These are phyloP conservation scores for Gasterosteus nipponicus DNA, from an alignment of 2,113 vertebrate species.

Conservation along the genomic window DNA sequence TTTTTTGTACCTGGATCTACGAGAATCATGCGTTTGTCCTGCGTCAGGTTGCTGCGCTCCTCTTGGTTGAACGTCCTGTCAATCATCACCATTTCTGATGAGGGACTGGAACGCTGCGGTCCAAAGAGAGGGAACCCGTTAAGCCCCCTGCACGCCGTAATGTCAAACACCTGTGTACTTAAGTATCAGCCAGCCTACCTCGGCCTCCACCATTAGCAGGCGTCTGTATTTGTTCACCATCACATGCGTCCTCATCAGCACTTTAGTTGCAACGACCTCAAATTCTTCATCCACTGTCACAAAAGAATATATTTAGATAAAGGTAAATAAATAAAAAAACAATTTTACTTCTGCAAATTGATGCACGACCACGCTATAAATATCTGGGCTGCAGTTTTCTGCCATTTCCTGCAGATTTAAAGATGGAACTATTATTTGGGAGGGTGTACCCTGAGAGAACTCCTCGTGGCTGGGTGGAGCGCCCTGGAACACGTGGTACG, in stretches of 20 bases:
- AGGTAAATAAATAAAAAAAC: not conserved
- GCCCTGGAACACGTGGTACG: slow-evolving; percentile 95
- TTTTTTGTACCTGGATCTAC: slow-evolving; percentile 91
- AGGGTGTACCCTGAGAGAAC: slow-evolving; percentile 80
- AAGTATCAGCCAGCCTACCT: slow-evolving; percentile 81
- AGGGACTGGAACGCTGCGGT: slow-evolving; percentile 89
- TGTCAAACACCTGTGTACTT: not conserved
- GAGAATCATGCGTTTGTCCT: slow-evolving; percentile 92
- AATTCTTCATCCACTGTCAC: slow-evolving; percentile 92
- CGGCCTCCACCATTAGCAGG: slow-evolving; percentile 94
- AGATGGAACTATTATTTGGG: not conserved
- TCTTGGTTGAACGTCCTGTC: slow-evolving; percentile 98
- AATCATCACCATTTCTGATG: slow-evolving; percentile 98
- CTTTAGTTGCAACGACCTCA: slow-evolving; percentile 90
- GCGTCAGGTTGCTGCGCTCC: slow-evolving; percentile 90
- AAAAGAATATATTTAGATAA: not conserved
- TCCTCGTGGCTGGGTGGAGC: slow-evolving; percentile 88
- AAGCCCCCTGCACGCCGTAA: not conserved
- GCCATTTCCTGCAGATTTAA: not conserved
- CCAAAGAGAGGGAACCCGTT: slow-evolving; percentile 1
- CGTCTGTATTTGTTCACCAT: slow-evolving; percentile 98
- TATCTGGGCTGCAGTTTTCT: not conserved
- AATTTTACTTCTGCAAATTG: not conserved
- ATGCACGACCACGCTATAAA: not conserved
- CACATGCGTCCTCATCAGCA: slow-evolving; percentile 91